phyloP scores from a whole-genome alignment of 1,140 invertebrate genomes.

The Neoseiulus cucumeris region DNA sequence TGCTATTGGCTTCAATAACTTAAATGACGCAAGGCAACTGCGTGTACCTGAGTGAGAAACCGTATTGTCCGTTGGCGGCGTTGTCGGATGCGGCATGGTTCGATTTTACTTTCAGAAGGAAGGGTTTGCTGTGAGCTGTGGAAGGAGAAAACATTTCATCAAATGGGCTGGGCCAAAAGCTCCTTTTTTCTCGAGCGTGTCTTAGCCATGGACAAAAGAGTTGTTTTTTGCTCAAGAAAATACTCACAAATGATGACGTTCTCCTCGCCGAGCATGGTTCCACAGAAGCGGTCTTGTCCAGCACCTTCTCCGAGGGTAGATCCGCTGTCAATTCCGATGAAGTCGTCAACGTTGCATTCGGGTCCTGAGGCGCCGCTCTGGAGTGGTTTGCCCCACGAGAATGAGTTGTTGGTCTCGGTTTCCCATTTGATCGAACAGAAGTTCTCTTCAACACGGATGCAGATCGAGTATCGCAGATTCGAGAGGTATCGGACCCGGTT shows the following conservation, averaged over 20 bases:
- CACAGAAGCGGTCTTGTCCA: conserved; percentile 22
- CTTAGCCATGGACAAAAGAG: not conserved
- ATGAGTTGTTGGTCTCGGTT: conserved; percentile 20
- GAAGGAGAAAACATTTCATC: conserved; percentile 1
- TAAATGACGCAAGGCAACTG: conserved; percentile 23
- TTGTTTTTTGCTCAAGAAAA: too few relatives aligned
- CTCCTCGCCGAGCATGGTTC: conserved; percentile 18
- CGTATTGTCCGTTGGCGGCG: conserved; percentile 20
- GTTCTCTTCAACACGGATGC: conserved; percentile 58
- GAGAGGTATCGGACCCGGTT: conserved; percentile 49
- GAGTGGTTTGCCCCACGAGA: conserved; percentile 20
- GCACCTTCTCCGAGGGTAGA: conserved; percentile 20
- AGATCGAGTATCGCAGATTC: conserved; percentile 70
- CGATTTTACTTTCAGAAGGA: conserved; percentile 21
- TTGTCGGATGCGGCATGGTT: conserved; percentile 21
- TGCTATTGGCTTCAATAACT: not conserved
- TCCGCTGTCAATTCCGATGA: conserved; percentile 23
- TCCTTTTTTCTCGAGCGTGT: not conserved
- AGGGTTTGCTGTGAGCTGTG: conserved; percentile 22
- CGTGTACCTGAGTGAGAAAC: conserved; percentile 21
- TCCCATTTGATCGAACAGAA: conserved; percentile 50
- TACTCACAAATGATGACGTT: conserved; percentile 21
- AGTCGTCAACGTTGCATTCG: conserved; percentile 22
- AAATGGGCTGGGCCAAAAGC: not conserved
- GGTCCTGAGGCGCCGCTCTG: conserved; percentile 20